These are phyloP conservation scores for Eilema depressum DNA, from an alignment of 2,888 invertebrate species.

Conservation along the genomic window DNA sequence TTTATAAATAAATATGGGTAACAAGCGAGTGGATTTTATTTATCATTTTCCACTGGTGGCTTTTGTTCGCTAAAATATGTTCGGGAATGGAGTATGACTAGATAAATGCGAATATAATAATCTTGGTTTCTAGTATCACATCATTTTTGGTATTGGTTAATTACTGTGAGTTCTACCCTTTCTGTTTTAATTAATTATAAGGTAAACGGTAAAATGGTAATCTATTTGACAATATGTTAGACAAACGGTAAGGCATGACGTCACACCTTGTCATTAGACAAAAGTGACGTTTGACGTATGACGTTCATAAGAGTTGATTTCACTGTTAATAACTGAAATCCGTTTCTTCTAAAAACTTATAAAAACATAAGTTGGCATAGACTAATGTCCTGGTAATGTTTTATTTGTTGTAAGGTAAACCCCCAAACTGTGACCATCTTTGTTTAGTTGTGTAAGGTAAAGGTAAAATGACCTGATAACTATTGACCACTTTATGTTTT, in stretches of 20 bases:
- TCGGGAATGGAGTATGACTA: neutral
- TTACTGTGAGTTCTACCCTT: too few species aligned
- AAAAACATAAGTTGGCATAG: too few species aligned
- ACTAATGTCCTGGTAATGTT: neutral
- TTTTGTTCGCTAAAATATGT: neutral
- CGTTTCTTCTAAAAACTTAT: neutral
- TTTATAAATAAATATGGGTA: conserved; percentile 52
- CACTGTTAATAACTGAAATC: too few species aligned
- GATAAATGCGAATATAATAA: neutral
- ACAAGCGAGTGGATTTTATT: conserved; percentile 25
- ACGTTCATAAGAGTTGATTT: neutral
- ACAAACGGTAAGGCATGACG: neutral
- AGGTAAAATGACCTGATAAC: too few species aligned
- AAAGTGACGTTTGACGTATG: too few species aligned
- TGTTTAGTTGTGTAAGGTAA: neutral
- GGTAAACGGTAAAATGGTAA: too few species aligned
- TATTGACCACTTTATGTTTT: neutral
- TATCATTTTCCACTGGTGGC: neutral
- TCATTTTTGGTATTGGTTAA: too few species aligned
- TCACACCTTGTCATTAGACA: neutral
- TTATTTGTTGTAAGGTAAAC: conserved; percentile 1
- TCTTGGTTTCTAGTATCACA: neutral
- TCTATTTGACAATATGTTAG: neutral
- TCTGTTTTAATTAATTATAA: neutral
- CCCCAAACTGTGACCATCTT: too few species aligned